These are phyloP conservation scores for Terrapene triunguis DNA, from an alignment of 2,113 vertebrate species.

Conservation along the genomic window DNA sequence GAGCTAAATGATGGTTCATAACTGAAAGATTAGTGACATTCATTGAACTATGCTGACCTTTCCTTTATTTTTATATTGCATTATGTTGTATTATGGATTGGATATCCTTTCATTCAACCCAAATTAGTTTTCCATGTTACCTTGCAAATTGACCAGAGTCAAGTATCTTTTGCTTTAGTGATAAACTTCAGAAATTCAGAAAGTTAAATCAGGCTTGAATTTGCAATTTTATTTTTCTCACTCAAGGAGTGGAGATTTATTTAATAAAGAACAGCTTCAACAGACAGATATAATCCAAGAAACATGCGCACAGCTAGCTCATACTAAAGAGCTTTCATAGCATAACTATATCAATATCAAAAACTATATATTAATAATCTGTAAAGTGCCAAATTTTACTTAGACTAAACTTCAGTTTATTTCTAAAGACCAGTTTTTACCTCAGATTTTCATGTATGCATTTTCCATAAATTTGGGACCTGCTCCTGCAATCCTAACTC, in stretches of 20 bases:
- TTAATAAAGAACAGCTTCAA: not conserved
- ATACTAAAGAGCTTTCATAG: not conserved
- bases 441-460: not conserved
- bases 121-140: not conserved
- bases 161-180: not conserved
- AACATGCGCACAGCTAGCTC: fast-evolving
- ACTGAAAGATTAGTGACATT: not conserved
- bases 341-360: not conserved
- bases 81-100: not conserved
- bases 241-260: not conserved
- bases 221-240: not conserved
- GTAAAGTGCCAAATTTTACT: not conserved
- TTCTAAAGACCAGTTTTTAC: not conserved
- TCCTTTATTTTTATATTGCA: not conserved
- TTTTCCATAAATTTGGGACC: not conserved
- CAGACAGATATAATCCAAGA: not conserved
- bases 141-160: not conserved
- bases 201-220: not conserved
- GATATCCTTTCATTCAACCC: not conserved
- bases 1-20: not conserved
- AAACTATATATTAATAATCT: not conserved
- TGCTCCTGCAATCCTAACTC: not conserved
- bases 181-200: not conserved
- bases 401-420: not conserved
- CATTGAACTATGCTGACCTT: not conserved